Conservation (phyloP, 1,140 invertebrate genomes). For the Ips typographus region DNA sequence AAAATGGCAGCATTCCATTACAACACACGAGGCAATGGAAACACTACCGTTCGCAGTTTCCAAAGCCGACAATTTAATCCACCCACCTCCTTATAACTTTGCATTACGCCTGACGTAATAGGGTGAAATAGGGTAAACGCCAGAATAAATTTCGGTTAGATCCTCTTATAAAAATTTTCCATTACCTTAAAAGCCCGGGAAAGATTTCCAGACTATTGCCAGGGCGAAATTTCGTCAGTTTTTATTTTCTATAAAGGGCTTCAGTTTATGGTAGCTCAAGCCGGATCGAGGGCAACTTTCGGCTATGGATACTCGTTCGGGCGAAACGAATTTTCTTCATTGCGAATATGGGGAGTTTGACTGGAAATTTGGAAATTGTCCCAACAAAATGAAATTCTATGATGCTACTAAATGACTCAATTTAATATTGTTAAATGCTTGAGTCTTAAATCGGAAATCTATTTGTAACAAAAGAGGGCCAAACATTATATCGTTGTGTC, state of each 20-base stretch:
- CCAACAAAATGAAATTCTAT: neutral
- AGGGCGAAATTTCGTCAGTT: slow-evolving; percentile 12
- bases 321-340: slow-evolving; percentile 2
- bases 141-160: slow-evolving; percentile 16
- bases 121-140: slow-evolving; percentile 21
- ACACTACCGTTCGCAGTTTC: slow-evolving; percentile 1
- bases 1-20: neutral
- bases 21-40: neutral
- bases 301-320: neutral
- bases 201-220: slow-evolving; percentile 24
- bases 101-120: slow-evolving; percentile 19
- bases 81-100: slow-evolving; percentile 18
- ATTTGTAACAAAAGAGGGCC: too few relatives aligned
- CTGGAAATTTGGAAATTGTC: neutral
- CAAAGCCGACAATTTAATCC: slow-evolving; percentile 6
- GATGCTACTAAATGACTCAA: too few relatives aligned
- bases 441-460: too few relatives aligned
- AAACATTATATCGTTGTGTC: too few relatives aligned
- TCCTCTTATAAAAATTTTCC: slow-evolving; percentile 25
- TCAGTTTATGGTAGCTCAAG: neutral
- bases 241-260: slow-evolving; percentile 19
- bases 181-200: slow-evolving; percentile 21
- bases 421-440: too few relatives aligned
- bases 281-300: neutral
- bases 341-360: neutral